phyloP scores from a whole-genome alignment of 2,113 vertebrate species.

The Myrmecobius fasciatus region DNA sequence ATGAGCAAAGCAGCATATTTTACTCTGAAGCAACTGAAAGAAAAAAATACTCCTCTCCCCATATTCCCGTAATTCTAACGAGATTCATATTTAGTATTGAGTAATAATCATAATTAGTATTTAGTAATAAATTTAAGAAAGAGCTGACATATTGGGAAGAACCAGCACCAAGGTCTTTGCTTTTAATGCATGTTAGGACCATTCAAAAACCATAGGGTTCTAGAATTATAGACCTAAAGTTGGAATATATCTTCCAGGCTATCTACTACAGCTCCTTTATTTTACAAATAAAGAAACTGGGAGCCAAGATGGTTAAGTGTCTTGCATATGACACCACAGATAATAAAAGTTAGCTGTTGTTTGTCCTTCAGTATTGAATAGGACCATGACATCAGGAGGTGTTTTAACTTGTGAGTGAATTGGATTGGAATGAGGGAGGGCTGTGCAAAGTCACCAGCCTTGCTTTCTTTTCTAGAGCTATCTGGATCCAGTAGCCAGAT shows the following conservation, averaged over 20 bases:
- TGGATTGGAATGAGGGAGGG: too few species aligned
- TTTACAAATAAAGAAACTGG: background rate
- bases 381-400: too few species aligned
- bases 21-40: accelerated
- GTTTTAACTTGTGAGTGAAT: too few species aligned
- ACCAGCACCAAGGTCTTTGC: accelerated
- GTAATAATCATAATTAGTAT: too few species aligned
- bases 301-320: background rate
- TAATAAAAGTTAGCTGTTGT: background rate
- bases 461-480: too few species aligned
- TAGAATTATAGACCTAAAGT: background rate
- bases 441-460: too few species aligned
- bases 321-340: background rate
- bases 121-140: background rate
- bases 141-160: background rate
- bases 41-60: accelerated
- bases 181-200: background rate
- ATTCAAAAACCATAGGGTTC: background rate
- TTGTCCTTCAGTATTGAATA: too few species aligned
- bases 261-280: background rate
- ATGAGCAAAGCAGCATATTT: accelerated
- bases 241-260: background rate
- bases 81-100: background rate
- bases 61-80: accelerated
- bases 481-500: too few species aligned